Conservation (phyloP, 30 jellyfish, hydroid and myxozoan species). For the Phacellophora camtschatica region DNA sequence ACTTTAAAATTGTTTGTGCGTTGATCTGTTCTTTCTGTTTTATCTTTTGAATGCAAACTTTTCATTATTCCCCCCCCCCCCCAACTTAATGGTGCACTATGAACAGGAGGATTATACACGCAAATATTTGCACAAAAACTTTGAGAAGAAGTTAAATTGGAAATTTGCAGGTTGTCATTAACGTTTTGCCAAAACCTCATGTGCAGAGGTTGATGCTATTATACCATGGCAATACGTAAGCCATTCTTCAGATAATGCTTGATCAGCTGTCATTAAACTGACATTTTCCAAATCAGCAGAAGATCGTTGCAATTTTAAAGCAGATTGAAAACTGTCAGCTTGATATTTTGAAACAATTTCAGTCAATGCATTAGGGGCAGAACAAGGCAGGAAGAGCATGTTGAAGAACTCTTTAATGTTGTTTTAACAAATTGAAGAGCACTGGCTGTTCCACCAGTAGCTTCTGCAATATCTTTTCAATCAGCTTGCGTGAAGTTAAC, state of each 20-base stretch:
- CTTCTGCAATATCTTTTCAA: slow-evolving; percentile 44
- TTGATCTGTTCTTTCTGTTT: slow-evolving; percentile 16
- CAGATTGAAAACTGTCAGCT: slow-evolving; percentile 15
- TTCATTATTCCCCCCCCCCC: slow-evolving; percentile 28
- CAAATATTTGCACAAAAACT: slow-evolving; percentile 11
- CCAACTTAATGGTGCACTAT: slow-evolving; percentile 21
- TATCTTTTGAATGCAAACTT: slow-evolving; percentile 28
- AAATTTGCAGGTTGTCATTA: slow-evolving; percentile 8
- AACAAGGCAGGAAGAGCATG: slow-evolving; percentile 18
- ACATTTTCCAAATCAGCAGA: slow-evolving; percentile 9
- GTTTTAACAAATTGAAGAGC: slow-evolving; percentile 38
- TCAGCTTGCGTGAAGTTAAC: slow-evolving; percentile 30
- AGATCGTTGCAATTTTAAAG: slow-evolving; percentile 10
- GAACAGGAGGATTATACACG: slow-evolving; percentile 2
- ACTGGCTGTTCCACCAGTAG: slow-evolving; percentile 57
- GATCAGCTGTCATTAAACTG: slow-evolving; percentile 13
- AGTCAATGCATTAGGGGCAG: slow-evolving; percentile 22
- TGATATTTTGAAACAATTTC: slow-evolving; percentile 17
- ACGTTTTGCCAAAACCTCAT: slow-evolving; percentile 9
- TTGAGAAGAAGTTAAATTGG: slow-evolving; percentile 1
- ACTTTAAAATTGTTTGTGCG: slow-evolving; percentile 12
- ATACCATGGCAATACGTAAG: slow-evolving; percentile 11
- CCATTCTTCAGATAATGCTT: slow-evolving; percentile 13
- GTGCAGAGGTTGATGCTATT: slow-evolving; percentile 15
- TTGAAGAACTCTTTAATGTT: slow-evolving; percentile 22